phyloP scores from a whole-genome alignment of 2,113 vertebrate species.

The Rhabdornis inornatus region DNA sequence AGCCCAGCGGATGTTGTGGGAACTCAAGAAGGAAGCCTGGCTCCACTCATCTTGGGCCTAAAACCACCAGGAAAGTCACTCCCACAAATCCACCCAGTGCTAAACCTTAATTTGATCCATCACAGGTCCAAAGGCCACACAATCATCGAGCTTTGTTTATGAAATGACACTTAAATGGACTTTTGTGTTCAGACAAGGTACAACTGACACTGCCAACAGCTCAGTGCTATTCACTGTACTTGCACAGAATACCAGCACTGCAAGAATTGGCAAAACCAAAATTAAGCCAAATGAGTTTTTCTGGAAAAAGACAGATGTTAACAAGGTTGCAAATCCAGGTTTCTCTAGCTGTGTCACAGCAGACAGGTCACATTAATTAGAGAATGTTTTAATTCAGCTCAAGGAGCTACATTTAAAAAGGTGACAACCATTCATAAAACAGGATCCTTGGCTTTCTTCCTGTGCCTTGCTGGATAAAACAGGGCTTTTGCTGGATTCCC shows the following conservation, averaged over 20 bases:
- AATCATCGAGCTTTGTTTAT: background rate
- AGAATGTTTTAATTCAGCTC: background rate
- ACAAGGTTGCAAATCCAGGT: background rate
- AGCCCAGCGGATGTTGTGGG: background rate
- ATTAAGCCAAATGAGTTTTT: background rate
- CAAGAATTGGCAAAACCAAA: background rate
- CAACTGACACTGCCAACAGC: background rate
- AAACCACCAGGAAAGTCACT: background rate
- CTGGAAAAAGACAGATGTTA: background rate
- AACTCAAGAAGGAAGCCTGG: slow-evolving; percentile 15
- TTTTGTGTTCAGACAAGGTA: background rate
- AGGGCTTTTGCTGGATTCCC: background rate
- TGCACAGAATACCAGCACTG: background rate
- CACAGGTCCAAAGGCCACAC: background rate
- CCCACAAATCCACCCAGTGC: slow-evolving; percentile 1
- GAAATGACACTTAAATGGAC: slow-evolving; percentile 8
- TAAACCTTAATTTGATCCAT: slow-evolving; percentile 13
- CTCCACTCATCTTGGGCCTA: background rate
- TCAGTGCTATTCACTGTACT: background rate
- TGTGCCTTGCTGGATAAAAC: background rate
- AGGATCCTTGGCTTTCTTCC: background rate
- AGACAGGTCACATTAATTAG: background rate
- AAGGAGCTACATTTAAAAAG: background rate
- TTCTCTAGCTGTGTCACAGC: background rate
- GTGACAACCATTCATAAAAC: background rate